A percentile compares a stretch with the other conserved stretches of the same genome.
These are phyloP conservation scores for Elaeidobius kamerunicus DNA, from an alignment of 2,888 invertebrate genomes.

Conservation along the genomic window DNA sequence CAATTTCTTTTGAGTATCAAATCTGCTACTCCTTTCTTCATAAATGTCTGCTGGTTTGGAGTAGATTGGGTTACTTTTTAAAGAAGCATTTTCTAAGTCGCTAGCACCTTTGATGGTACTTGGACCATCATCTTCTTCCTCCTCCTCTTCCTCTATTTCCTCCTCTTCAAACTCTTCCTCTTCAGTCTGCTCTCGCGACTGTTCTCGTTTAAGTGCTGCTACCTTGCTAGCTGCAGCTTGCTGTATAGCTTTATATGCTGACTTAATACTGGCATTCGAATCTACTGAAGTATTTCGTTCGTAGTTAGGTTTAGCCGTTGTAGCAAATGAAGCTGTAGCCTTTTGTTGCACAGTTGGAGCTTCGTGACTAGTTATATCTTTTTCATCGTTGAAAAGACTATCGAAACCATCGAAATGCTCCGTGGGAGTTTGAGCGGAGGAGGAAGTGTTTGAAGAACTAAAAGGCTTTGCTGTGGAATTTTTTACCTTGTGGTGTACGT, in stretches of 20 bases:
- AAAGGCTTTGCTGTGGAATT: conserved; percentile 50
- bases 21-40: conserved; percentile 48
- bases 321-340: conserved; percentile 12
- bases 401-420: conserved; percentile 45
- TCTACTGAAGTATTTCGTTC: conserved; percentile 26
- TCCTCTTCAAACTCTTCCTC: conserved; percentile 36
- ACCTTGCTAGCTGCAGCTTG: conserved; percentile 38
- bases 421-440: conserved; percentile 46
- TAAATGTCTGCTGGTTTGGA: conserved; percentile 27
- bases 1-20: conserved; percentile 58
- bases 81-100: conserved; percentile 25
- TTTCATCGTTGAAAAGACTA: conserved; percentile 45
- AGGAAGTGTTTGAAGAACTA: conserved; percentile 42
- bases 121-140: conserved; percentile 37
- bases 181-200: conserved; percentile 28
- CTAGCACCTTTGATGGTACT: conserved; percentile 28
- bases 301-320: conserved; percentile 18
- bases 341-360: conserved; percentile 34
- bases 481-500: conserved; percentile 39
- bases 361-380: conserved; percentile 34
- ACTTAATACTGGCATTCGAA: conserved; percentile 30
- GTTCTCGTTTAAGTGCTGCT: conserved; percentile 18
- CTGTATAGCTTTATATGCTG: conserved; percentile 36
- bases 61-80: conserved; percentile 46
- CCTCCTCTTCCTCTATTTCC: conserved; percentile 42